Base-by-base conservation (phyloP, 2,113 vertebrate species). In the Machaerirhynchus nigripectus region DNA sequence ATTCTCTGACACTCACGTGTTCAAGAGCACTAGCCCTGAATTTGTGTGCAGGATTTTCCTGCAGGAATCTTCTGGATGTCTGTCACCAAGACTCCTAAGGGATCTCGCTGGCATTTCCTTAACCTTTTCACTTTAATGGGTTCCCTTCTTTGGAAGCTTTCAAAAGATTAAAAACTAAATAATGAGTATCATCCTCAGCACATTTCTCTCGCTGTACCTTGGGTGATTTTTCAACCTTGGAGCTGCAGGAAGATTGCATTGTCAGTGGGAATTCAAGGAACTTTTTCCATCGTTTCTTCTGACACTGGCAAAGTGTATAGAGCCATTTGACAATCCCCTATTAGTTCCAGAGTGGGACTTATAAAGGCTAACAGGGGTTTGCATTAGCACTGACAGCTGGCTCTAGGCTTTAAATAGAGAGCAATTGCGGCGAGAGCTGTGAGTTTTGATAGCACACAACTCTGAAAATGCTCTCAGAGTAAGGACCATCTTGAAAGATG, bases 311-410 rank as follows among this genome's bases (percentile, higher is more conserved):
- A 71, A 35, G 44, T 98, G 97, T 97, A 98, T 95, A 97, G 98
- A 98, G 97, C 98, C 98, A 89, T 98, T 98, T 97, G 98, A 98
- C 98, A 99, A 98, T 98, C 98, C 98, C 98, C 98, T 98, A 97
- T 98, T 99, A 98, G 98, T 98, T 99, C 98, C 98, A 98, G 98
- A 97, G 97, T 91, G 97, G 90, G 94, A 95, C 97, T 98, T 98
- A 97, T 74, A 98, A 98, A 98, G 98, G 98, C 98, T 99, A 98
- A 99, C 98, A 98, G 98, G 98, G 98, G 97, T 97, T 99, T 98
- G 96, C 97, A 95, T 99, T 99, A 98, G 98, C 97, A 95, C 95
- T 98, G 99, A 98, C 98, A 99, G 98, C 98, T 99, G 98, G 98
- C 97, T 95, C 97, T 97, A 73, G 95, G 78, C 83, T 96, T 96